A percentile compares a stretch with the other conserved stretches of the same genome.
Conservation (phyloP, 2,888 invertebrate species). For the Machimus atricapillus region DNA sequence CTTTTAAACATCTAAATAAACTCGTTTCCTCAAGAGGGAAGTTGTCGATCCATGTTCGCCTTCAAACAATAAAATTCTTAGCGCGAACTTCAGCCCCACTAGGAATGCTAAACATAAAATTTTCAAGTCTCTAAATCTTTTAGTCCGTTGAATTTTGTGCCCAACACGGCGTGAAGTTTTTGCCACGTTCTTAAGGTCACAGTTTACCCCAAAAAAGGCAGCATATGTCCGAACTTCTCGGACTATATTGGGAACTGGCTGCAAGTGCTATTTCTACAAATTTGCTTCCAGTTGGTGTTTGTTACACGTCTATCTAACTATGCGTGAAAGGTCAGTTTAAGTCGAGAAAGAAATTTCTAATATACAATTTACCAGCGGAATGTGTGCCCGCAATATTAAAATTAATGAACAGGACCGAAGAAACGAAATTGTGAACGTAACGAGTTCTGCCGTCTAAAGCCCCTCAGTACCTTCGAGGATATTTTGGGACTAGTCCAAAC, state of each 20-base stretch:
- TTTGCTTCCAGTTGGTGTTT: neutral
- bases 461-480: neutral
- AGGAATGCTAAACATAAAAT: neutral
- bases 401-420: neutral
- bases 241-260: neutral
- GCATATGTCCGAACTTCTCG: neutral
- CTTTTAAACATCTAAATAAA: neutral
- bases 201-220: neutral
- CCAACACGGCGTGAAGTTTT: neutral
- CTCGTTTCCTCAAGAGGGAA: neutral
- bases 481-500: neutral
- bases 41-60: neutral
- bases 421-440: neutral
- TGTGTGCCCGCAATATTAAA: conserved; percentile 3
- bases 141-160: neutral
- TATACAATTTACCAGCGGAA: conserved; percentile 1
- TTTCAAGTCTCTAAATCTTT: neutral
- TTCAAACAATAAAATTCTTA: neutral
- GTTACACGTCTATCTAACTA: neutral
- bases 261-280: neutral
- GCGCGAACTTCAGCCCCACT: neutral
- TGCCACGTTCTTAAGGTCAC: conserved; percentile 4
- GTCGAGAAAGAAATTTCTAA: neutral
- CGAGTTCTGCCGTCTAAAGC: neutral
- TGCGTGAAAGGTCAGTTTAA: conserved; percentile 26